Evolutionary conservation across 2,113 vertebrate genomes (phyloP).

Genomic region (Tachuris rubrigastra): DNA sequence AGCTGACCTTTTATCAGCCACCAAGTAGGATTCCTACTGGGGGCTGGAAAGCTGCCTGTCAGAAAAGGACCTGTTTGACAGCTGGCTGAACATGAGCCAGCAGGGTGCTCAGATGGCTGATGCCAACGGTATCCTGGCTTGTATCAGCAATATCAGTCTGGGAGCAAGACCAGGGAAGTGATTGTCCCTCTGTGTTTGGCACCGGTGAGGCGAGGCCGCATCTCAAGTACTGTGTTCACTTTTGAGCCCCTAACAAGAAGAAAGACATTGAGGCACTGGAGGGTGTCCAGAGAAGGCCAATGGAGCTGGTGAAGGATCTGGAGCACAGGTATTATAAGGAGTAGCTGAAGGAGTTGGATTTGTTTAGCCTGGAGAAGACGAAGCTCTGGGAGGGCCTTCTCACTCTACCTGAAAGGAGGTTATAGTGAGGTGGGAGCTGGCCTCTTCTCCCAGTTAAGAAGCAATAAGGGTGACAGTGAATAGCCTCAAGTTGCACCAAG

Average conservation of each 20-base stretch:
- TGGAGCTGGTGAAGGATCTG: neutral
- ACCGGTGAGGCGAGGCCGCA: neutral
- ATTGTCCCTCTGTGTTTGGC: neutral
- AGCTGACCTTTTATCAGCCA: neutral
- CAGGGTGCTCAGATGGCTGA: neutral
- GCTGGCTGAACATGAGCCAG: neutral
- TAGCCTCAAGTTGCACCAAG: neutral
- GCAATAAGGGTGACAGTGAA: neutral
- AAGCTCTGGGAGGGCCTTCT: neutral
- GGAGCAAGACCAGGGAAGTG: neutral
- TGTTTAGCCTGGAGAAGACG: neutral
- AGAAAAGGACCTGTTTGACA: neutral
- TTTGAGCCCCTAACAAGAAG: neutral
- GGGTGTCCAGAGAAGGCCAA: neutral
- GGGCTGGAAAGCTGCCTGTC: neutral
- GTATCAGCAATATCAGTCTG: neutral
- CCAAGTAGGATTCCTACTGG: neutral
- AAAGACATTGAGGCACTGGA: neutral
- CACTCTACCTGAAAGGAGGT: neutral
- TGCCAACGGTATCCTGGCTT: neutral
- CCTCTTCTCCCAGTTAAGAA: neutral
- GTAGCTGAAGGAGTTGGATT: neutral
- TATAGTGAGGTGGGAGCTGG: neutral
- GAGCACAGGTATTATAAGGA: neutral
- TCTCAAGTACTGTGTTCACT: neutral